phyloP scores from a whole-genome alignment of 2,888 invertebrate genomes.

The Pseudeuparius sepicola region DNA sequence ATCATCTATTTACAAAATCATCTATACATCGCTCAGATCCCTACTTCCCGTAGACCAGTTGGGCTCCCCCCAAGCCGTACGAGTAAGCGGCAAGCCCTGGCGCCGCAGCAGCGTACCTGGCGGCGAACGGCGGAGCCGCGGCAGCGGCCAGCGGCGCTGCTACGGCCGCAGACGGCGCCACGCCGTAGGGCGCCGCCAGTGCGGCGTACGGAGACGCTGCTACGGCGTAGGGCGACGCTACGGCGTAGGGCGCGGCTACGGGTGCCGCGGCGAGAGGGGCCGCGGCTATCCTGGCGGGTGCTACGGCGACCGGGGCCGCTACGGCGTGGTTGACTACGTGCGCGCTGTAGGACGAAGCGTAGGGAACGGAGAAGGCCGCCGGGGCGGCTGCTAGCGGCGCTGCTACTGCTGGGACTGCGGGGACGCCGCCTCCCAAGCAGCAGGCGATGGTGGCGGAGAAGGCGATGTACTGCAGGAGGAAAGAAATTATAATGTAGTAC shows the following conservation, averaged over 20 bases:
- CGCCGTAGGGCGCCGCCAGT: slow-evolving; percentile 10
- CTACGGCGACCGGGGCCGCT: slow-evolving; percentile 50
- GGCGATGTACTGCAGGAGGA: slow-evolving; percentile 25
- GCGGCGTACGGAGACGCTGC: slow-evolving; percentile 12
- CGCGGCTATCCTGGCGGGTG: slow-evolving; percentile 25
- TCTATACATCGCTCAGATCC: too few species aligned
- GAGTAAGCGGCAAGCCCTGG: too few species aligned
- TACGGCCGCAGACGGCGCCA: slow-evolving; percentile 2
- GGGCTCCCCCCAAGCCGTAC: too few species aligned
- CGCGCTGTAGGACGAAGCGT: slow-evolving; percentile 66
- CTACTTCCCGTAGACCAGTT: too few species aligned
- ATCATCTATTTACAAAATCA: too few species aligned
- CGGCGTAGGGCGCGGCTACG: slow-evolving; percentile 12
- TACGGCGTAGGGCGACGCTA: slow-evolving; percentile 11
- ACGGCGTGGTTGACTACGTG: slow-evolving; percentile 67
- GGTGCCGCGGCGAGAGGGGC: slow-evolving; percentile 26
- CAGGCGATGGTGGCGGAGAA: slow-evolving; percentile 23
- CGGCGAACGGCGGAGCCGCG: slow-evolving; percentile 16
- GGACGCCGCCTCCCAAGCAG: slow-evolving; percentile 31
- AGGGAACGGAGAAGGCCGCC: slow-evolving; percentile 57
- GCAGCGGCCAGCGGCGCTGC: too few species aligned
- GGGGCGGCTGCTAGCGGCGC: slow-evolving; percentile 29
- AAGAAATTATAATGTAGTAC: too few species aligned
- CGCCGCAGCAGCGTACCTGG: slow-evolving; percentile 10
- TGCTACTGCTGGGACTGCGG: slow-evolving; percentile 33